Evolutionary conservation across 2,113 vertebrate species (phyloP).

Genomic region (Aleadryas rufinucha): DNA sequence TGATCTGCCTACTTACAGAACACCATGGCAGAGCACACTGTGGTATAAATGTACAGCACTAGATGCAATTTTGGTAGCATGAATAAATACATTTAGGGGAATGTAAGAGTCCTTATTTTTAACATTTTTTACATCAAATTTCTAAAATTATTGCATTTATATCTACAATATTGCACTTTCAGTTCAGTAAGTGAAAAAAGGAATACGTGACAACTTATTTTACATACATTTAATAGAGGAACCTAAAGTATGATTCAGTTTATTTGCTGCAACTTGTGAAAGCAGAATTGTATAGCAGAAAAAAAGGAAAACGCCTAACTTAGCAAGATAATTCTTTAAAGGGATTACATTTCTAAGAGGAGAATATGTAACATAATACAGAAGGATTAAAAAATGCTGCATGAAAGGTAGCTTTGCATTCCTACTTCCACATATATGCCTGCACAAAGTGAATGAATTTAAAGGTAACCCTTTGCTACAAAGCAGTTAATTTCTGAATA

Average conservation of each 20-base stretch:
- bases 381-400: neutral
- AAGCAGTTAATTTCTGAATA: neutral
- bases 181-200: neutral
- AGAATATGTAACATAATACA: neutral
- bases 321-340: neutral
- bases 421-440: neutral
- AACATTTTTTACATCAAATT: neutral
- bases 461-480: neutral
- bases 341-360: neutral
- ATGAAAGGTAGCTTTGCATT: neutral
- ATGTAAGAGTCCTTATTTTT: neutral
- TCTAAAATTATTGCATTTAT: neutral
- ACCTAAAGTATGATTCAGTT: neutral
- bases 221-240: neutral
- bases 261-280: neutral
- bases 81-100: neutral
- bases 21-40: neutral
- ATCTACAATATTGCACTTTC: neutral
- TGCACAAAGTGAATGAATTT: neutral
- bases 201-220: rapidly evolving
- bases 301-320: neutral
- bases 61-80: neutral
- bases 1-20: neutral
- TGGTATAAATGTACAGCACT: neutral
- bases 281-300: neutral